Conservation (phyloP, 1,140 invertebrate genomes). For the Drosophila gunungcola region DNA sequence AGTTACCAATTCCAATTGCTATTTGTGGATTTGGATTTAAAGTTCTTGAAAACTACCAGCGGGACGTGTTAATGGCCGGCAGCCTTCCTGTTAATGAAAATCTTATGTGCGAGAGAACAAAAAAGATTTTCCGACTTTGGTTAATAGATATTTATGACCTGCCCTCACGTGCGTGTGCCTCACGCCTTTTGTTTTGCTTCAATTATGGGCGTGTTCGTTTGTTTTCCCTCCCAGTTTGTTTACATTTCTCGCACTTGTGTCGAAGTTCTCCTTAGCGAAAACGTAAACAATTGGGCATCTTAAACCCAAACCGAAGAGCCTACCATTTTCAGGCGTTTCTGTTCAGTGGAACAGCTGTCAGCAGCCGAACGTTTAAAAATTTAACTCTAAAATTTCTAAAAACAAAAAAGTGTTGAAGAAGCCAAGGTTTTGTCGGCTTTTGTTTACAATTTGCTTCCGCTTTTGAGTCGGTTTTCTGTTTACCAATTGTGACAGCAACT, state of each 20-base stretch:
- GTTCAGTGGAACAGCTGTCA: slow-evolving; percentile 31
- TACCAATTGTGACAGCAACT: slow-evolving; percentile 53
- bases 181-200: slow-evolving; percentile 67
- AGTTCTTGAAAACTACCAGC: slow-evolving; percentile 40
- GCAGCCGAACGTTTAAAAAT: slow-evolving; percentile 36
- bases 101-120: slow-evolving; percentile 17
- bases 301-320: slow-evolving; percentile 13
- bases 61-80: slow-evolving; percentile 64
- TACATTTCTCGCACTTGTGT: slow-evolving; percentile 31
- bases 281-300: slow-evolving; percentile 30
- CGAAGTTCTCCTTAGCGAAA: slow-evolving; percentile 26
- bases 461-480: slow-evolving; percentile 44
- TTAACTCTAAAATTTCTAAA: slow-evolving; percentile 29
- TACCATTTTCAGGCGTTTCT: slow-evolving; percentile 17
- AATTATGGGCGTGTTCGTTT: slow-evolving; percentile 65
- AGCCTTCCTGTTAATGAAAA: slow-evolving; percentile 75
- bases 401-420: slow-evolving; percentile 51
- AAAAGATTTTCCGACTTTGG: slow-evolving; percentile 32
- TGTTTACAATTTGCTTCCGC: slow-evolving; percentile 55
- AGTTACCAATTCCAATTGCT: slow-evolving; percentile 22
- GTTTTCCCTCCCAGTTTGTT: slow-evolving; percentile 13
- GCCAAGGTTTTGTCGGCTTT: slow-evolving; percentile 44
- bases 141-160: slow-evolving; percentile 47
- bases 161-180: slow-evolving; percentile 15
- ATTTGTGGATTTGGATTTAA: slow-evolving; percentile 17